Conservation (phyloP, 2,888 invertebrate genomes). For the Macaria liturata region DNA sequence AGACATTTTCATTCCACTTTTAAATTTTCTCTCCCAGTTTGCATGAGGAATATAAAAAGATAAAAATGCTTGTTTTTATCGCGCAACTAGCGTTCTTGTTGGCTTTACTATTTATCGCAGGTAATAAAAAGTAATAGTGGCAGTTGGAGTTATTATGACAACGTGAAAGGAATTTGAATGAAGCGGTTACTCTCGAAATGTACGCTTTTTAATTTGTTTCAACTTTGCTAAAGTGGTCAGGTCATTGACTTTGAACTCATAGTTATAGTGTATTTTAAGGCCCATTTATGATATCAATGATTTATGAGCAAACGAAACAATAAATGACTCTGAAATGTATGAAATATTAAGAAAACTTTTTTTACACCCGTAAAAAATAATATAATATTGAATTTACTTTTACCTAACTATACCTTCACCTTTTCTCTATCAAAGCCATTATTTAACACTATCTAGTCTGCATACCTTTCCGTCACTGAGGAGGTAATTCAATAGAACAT, state of each 20-base stretch:
- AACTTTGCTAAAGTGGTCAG: too few relatives aligned
- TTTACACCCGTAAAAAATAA: too few relatives aligned
- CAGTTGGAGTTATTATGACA: conserved; percentile 8
- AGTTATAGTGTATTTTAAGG: too few relatives aligned
- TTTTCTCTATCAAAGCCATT: too few relatives aligned
- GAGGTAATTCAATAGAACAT: neutral
- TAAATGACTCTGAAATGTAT: too few relatives aligned
- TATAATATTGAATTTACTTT: too few relatives aligned
- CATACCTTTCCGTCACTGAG: neutral
- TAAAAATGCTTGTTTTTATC: conserved; percentile 8
- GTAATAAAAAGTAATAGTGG: conserved; percentile 13
- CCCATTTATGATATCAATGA: too few relatives aligned
- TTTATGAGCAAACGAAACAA: too few relatives aligned
- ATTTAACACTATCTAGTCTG: too few relatives aligned
- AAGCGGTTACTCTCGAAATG: neutral
- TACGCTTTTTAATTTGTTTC: neutral
- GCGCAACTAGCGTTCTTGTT: conserved; percentile 8
- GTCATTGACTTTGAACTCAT: too few relatives aligned
- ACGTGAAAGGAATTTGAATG: conserved; percentile 5
- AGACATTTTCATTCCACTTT: conserved; percentile 24
- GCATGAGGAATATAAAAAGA: conserved; percentile 11
- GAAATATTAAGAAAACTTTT: too few relatives aligned
- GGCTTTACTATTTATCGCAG: conserved; percentile 5
- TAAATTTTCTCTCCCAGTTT: conserved; percentile 4
- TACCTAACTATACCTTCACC: too few relatives aligned